phyloP scores from a whole-genome alignment of 2,888 invertebrate genomes.

The Apodemia hepburni region DNA sequence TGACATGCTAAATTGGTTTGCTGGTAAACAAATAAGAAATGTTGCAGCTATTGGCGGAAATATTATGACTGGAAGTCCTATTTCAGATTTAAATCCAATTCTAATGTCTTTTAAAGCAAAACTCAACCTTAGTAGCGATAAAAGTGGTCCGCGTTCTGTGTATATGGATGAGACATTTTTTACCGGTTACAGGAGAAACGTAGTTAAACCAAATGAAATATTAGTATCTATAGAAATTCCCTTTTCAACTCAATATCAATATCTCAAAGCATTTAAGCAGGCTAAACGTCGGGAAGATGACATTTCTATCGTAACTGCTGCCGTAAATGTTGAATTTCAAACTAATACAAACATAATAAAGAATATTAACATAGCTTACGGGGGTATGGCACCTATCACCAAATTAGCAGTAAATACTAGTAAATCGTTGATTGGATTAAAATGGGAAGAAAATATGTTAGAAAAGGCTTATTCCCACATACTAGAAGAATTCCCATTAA shows the following conservation, averaged over 20 bases:
- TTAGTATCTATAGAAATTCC: slow-evolving; percentile 87
- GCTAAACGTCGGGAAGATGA: slow-evolving; percentile 93
- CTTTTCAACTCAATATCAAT: slow-evolving; percentile 83
- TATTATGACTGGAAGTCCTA: slow-evolving; percentile 97
- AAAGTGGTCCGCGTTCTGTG: slow-evolving; percentile 78
- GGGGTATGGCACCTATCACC: slow-evolving; percentile 96
- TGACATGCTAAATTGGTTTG: slow-evolving; percentile 96
- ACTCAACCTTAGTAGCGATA: slow-evolving; percentile 81
- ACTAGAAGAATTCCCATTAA: slow-evolving; percentile 88
- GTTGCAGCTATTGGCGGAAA: slow-evolving; percentile 97
- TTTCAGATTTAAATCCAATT: slow-evolving; percentile 96
- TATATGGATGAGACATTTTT: slow-evolving; percentile 89
- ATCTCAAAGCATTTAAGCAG: slow-evolving; percentile 90
- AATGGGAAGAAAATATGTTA: slow-evolving; percentile 85
- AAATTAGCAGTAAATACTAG: slow-evolving; percentile 87
- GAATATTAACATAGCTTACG: slow-evolving; percentile 87
- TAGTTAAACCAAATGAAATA: slow-evolving; percentile 85
- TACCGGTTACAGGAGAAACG: slow-evolving; percentile 88
- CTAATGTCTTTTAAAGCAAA: slow-evolving; percentile 91
- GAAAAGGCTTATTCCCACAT: slow-evolving; percentile 83
- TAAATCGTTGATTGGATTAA: slow-evolving; percentile 76
- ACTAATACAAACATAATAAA: slow-evolving; percentile 72
- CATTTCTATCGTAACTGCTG: slow-evolving; percentile 93
- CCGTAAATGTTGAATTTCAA: slow-evolving; percentile 84
- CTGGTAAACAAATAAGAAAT: slow-evolving; percentile 96